Base-by-base conservation (phyloP, 2,888 invertebrate species). In the Cataglyphis livida region DNA sequence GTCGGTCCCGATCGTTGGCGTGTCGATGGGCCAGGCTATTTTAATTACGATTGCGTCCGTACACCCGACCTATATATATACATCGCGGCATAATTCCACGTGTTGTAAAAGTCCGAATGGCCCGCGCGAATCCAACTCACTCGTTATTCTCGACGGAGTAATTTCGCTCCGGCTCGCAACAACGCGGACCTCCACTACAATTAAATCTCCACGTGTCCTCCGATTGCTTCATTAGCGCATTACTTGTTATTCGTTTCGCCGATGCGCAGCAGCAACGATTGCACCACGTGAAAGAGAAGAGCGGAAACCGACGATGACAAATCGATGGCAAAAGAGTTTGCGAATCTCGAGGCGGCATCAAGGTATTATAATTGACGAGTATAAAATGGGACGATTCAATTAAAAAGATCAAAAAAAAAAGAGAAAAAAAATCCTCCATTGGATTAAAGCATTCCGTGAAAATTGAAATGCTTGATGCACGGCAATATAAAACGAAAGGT, bases 21-120 rank as follows among this genome's bases (percentile, higher is more conserved):
- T 81, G 65, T 81, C 85, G 88, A 82, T 82, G 71, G 84, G 84
- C 85, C 74, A 73, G 85, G 81, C 79, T 76, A n/a, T 85, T 87
- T 88, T 85, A 85, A 85, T 88, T 88, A 85, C 79, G 78, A 71
- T 73, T 48, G 61, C 44, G 5, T 35, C 18, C 25, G 51, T 28
- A 38, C 25, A 38, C 61, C 83, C 83, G 65, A 79, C 61, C 81
- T 75, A 41, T 35, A 28, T 38, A 28, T 38, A 28, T 38, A 65
- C 62, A 28, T n/a, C 62, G 38, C 35, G 62, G 15, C 71, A 68
- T 73, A 83, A 76, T 82, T 83, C 74, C 65, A 15, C 81, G n/a
- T 48, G 61, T 65, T 64, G 73, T 73, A 73, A 81, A 82, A 81
- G 68, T 81, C 54, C 54, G 59, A 70, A 70, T 35, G 18, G 44